These are phyloP conservation scores for Muntiacus muntjak DNA, from an alignment of 2,113 vertebrate species.

Conservation along the genomic window DNA sequence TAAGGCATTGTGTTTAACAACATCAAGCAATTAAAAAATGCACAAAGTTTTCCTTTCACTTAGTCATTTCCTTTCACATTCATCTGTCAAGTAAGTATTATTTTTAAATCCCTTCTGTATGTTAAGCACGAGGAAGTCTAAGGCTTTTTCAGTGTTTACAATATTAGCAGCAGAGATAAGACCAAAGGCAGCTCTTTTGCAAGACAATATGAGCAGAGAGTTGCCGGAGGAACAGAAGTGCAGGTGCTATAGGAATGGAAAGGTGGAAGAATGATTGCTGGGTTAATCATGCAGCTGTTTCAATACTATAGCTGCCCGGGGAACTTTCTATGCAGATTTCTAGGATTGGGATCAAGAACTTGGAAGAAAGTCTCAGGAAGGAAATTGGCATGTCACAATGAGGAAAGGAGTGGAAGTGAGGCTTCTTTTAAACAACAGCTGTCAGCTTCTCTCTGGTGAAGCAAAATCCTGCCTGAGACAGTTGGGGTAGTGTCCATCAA, in stretches of 20 bases:
- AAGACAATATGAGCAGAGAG: not conserved
- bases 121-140: not conserved
- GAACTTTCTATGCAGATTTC: constrained; percentile 50
- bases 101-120: constrained; percentile 47
- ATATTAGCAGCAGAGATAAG: constrained; percentile 24
- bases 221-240: not conserved
- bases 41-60: constrained; percentile 45
- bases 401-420: constrained; percentile 16
- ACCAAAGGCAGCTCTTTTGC: constrained; percentile 13
- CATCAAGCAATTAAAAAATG: constrained; percentile 53
- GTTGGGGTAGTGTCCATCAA: not conserved
- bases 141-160: constrained; percentile 30
- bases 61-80: constrained; percentile 6
- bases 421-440: constrained; percentile 48
- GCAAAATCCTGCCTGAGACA: constrained; percentile 2
- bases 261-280: constrained; percentile 30
- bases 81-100: constrained; percentile 16
- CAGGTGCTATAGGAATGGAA: constrained; percentile 6
- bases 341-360: constrained; percentile 34
- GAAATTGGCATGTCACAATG: constrained; percentile 48
- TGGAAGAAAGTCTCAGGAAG: constrained; percentile 41
- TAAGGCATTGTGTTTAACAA: constrained; percentile 36
- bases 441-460: constrained; percentile 7
- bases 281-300: constrained; percentile 52
- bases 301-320: not conserved